phyloP scores from a whole-genome alignment of 2,113 vertebrate species.

The Sapajus apella region DNA sequence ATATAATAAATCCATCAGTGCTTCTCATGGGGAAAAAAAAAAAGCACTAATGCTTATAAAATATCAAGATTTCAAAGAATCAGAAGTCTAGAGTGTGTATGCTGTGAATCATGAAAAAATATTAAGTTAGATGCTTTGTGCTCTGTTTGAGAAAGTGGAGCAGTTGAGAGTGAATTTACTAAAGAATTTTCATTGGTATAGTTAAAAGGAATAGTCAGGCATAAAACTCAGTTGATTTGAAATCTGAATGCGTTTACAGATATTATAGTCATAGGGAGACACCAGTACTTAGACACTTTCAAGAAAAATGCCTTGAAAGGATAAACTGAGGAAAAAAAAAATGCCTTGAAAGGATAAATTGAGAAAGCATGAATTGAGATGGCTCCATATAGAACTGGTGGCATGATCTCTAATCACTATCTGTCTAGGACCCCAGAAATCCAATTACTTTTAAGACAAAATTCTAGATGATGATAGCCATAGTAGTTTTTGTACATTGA shows the following conservation, averaged over 20 bases:
- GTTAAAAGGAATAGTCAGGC: not conserved
- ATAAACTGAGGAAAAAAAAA: not conserved
- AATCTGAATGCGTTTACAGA: constrained; percentile 41
- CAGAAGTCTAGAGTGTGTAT: not conserved
- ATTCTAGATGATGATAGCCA: constrained; percentile 15
- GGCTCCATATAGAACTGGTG: not conserved
- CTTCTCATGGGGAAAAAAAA: not conserved
- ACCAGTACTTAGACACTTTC: not conserved
- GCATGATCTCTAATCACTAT: constrained; percentile 37
- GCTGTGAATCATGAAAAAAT: not conserved
- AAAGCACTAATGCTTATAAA: not conserved
- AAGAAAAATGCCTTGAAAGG: not conserved
- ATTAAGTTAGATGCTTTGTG: not conserved
- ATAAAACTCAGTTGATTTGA: constrained; percentile 37
- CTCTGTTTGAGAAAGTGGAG: not conserved
- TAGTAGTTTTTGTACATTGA: not conserved
- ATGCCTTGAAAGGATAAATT: not conserved
- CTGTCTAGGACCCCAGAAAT: constrained; percentile 2
- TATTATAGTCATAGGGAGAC: not conserved
- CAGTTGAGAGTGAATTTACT: not conserved
- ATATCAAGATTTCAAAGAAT: constrained; percentile 38
- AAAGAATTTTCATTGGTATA: constrained; percentile 13
- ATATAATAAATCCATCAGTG: not conserved
- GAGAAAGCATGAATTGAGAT: not conserved
- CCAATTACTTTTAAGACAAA: constrained; percentile 54